Base-by-base conservation (phyloP, 2,797 vertebrate species). In the Phoebastria nigripes region DNA sequence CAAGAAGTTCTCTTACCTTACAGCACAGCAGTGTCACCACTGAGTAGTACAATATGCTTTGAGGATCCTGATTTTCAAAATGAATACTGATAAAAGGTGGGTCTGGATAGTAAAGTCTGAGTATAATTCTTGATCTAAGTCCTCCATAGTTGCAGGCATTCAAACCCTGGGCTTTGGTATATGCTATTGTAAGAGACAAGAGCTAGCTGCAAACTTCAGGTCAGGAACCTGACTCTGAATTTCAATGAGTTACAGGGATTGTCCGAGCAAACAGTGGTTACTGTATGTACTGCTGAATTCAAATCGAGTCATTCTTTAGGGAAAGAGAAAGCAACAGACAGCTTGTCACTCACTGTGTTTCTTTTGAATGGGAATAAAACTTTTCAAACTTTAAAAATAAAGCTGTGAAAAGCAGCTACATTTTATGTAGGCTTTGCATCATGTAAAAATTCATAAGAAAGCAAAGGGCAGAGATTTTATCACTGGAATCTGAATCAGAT, bases 401-500 rank as follows among this genome's bases (percentile, higher is more conserved):
- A 82, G 44, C 55, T 59, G 51, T 82, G 82, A 82, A 93, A 94
- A 79, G 20, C 28, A 79, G 33, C 20, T 76, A 66, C 15, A 11
- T 77, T 90, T 89, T 81, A 39, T 35, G 47, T 69, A 76, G 85
- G 26, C 33, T 87, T 94, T 5, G 5, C 9, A 66, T 25, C 4
- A 20, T 44, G 51, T 92, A 44, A 80, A 91, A 92, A 73, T 80
- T 63, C 41, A 70, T 63, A 80, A 63, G 71, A 66, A 84, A 84
- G 35, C 66, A 80, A 79, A 94, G 59, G 90, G 59, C 82, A 94
- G 73, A 87, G 78, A 70, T 93, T 85, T 87, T 86, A 35, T 92
- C 49, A 47, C 49, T 65, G 46, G 49, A 83, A 67, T 61, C 33
- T 65, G 80, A 93, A 79, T 89, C 33, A 67, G 46, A 70, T 58